Evolutionary conservation across 23 tunicate species (phyloP).

Genomic region (Botrylloides violaceus): DNA sequence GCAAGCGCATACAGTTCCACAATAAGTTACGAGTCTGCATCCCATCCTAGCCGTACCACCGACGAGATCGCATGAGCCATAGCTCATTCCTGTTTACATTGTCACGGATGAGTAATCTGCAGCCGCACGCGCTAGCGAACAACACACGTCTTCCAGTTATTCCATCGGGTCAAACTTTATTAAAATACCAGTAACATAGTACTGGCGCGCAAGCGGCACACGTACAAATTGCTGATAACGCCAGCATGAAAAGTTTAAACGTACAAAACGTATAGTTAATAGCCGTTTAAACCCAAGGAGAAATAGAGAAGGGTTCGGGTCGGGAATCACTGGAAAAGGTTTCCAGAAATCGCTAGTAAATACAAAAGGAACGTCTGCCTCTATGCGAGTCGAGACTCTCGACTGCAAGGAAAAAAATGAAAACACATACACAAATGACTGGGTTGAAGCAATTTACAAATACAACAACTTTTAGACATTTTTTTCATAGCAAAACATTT

Average conservation of each 20-base stretch:
- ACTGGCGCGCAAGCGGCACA: background rate
- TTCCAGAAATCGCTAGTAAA: slow-evolving; percentile 1
- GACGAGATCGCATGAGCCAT: too few relatives aligned
- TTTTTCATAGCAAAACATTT: background rate
- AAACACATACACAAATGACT: slow-evolving; percentile 4
- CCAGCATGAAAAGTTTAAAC: background rate
- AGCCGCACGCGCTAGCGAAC: too few relatives aligned
- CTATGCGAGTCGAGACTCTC: too few relatives aligned
- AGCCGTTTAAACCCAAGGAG: background rate
- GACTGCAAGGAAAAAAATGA: background rate
- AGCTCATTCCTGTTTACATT: too few relatives aligned
- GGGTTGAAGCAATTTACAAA: background rate
- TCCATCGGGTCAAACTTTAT: slow-evolving; percentile 1
- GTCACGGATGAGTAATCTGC: too few relatives aligned
- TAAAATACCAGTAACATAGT: background rate
- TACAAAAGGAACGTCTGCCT: slow-evolving; percentile 3
- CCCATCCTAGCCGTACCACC: too few relatives aligned
- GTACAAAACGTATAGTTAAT: background rate
- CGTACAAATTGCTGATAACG: background rate
- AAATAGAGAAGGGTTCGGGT: background rate
- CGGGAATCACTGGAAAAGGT: background rate
- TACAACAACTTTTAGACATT: background rate
- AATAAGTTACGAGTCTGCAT: too few relatives aligned
- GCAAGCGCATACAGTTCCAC: too few relatives aligned
- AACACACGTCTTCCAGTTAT: too few relatives aligned